Conservation (phyloP, 1,140 invertebrate species). For the Linepithema humile region DNA sequence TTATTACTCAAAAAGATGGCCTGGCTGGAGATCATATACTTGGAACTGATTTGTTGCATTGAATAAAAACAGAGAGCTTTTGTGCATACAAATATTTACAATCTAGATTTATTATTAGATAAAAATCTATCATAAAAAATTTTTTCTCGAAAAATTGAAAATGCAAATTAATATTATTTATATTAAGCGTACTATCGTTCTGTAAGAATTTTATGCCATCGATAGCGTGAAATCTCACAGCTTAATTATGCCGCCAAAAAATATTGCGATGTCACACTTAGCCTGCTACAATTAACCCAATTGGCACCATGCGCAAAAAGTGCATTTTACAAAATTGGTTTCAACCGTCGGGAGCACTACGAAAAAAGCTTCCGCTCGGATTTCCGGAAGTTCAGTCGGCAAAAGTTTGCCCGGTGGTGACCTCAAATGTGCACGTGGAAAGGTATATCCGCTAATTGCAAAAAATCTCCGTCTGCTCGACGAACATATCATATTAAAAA, state of each 20-base stretch:
- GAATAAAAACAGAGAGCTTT: background rate
- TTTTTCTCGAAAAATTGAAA: background rate
- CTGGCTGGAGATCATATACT: background rate
- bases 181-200: background rate
- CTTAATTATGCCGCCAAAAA: background rate
- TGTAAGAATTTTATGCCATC: background rate
- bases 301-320: background rate
- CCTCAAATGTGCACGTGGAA: background rate
- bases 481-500: constrained; percentile 13
- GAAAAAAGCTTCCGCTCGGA: constrained; percentile 11
- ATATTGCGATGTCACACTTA: background rate
- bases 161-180: background rate
- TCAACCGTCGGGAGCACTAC: background rate
- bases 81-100: background rate
- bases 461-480: background rate
- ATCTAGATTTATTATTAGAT: background rate
- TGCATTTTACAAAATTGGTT: constrained; percentile 28
- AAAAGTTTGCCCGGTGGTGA: background rate
- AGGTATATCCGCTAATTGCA: constrained; percentile 39
- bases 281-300: constrained; percentile 13
- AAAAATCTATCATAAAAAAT: background rate
- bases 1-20: constrained; percentile 7
- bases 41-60: background rate
- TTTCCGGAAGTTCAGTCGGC: background rate
- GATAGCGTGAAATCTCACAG: background rate